A percentile compares a stretch with the other conserved stretches of the same genome.
phyloP scores from a whole-genome alignment of 1,140 invertebrate genomes.

The Arion vulgaris region DNA sequence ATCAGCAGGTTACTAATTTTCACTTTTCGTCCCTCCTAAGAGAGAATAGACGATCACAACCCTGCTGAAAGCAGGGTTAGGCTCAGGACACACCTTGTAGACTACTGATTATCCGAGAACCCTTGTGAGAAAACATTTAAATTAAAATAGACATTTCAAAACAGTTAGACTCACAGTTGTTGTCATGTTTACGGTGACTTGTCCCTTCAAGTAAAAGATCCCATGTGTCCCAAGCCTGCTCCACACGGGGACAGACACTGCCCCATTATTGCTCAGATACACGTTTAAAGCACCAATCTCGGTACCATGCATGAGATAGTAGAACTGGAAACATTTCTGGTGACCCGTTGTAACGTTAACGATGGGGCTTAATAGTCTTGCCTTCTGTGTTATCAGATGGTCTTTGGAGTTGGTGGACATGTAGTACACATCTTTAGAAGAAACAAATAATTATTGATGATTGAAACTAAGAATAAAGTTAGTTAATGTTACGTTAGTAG shows the following conservation, averaged over 20 bases:
- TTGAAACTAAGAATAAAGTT: too few relatives aligned
- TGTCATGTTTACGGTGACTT: neutral
- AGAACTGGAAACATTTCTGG: slow-evolving; percentile 12
- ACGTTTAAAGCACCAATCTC: neutral
- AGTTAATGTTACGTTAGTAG: too few relatives aligned
- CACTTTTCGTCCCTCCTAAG: too few relatives aligned
- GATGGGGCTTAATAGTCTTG: neutral
- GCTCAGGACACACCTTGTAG: too few relatives aligned
- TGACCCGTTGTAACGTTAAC: neutral
- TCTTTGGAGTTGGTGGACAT: slow-evolving; percentile 44
- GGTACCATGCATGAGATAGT: slow-evolving; percentile 30
- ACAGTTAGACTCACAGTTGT: neutral
- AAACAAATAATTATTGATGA: slow-evolving; percentile 40
- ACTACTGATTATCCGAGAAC: too few relatives aligned
- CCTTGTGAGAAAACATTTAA: too few relatives aligned
- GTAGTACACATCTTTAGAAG: slow-evolving; percentile 54
- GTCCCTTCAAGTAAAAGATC: neutral
- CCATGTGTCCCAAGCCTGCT: neutral
- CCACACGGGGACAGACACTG: neutral
- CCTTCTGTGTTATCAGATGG: neutral
- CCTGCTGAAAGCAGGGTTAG: too few relatives aligned
- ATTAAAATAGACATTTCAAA: too few relatives aligned
- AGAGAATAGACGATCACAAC: too few relatives aligned
- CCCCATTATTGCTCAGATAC: neutral
- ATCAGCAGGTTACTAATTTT: too few relatives aligned